These are phyloP conservation scores for Ridgeia piscesae DNA, from an alignment of 1,140 invertebrate genomes.

Conservation along the genomic window DNA sequence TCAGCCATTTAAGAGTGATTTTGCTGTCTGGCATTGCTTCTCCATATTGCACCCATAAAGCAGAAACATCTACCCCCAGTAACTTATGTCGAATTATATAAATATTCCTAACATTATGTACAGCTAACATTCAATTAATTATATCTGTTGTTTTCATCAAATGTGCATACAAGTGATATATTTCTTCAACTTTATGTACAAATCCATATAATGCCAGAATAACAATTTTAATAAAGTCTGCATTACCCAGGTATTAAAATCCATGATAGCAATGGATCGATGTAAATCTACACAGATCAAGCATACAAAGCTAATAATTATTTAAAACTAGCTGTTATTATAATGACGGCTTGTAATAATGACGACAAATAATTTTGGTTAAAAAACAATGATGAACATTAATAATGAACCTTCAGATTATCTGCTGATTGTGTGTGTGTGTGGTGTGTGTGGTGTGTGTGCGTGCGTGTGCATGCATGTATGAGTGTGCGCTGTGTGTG, in stretches of 20 bases:
- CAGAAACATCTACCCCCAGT: not conserved
- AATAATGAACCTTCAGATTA: no score
- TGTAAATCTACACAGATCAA: not conserved
- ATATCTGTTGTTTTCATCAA: not conserved
- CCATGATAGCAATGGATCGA: not conserved
- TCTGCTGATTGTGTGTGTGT: no score
- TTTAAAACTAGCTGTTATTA: not conserved
- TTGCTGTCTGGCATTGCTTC: not conserved
- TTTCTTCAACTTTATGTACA: not conserved
- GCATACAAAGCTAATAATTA: not conserved
- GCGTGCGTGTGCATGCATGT: no score
- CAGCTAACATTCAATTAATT: not conserved
- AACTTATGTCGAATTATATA: not conserved
- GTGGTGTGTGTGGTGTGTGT: no score
- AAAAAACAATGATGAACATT: no score
- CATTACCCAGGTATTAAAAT: not conserved
- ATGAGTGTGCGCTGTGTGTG: no score
- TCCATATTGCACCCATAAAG: not conserved
- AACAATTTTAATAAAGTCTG: not conserved
- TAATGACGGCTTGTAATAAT: no score
- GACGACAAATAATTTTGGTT: no score
- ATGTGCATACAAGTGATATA: not conserved
- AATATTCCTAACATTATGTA: not conserved
- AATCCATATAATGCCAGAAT: not conserved
- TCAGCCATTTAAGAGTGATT: not conserved